A percentile compares a stretch with the other conserved stretches of the same genome.
Evolutionary conservation across 2,113 vertebrate genomes (phyloP).

Genomic region (Pseudorasbora parva): DNA sequence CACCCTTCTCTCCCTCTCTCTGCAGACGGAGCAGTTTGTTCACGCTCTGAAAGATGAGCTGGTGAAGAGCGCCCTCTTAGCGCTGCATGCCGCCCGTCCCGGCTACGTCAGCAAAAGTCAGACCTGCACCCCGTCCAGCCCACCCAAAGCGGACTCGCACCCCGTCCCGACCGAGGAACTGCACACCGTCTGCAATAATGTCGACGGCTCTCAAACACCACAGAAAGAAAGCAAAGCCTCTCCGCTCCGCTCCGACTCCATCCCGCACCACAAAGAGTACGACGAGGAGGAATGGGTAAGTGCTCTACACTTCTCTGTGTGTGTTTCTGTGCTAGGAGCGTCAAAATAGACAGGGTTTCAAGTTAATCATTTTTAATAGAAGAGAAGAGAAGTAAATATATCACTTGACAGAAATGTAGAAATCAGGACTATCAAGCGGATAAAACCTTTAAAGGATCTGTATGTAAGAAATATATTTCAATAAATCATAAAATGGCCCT

Average conservation of each 20-base stretch:
- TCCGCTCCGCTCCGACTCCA: constrained; percentile 72
- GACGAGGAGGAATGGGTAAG: constrained; percentile 98
- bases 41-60: constrained; percentile 95
- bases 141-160: constrained; percentile 48
- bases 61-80: constrained; percentile 91
- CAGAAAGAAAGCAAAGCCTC: constrained; percentile 66
- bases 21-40: constrained; percentile 93
- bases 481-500: too few species aligned
- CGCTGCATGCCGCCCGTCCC: constrained; percentile 89
- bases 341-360: too few species aligned
- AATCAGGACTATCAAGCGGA: too few species aligned
- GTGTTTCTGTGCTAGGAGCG: too few species aligned
- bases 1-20: constrained; percentile 32
- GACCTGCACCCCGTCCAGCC: constrained; percentile 44
- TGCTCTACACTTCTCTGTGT: constrained; percentile 33
- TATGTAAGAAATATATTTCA: too few species aligned
- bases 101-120: constrained; percentile 83
- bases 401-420: too few species aligned
- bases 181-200: constrained; percentile 68
- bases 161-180: constrained; percentile 16
- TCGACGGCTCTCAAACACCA: constrained; percentile 58
- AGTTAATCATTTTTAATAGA: too few species aligned
- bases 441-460: too few species aligned
- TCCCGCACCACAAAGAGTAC: constrained; percentile 92
- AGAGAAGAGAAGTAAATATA: too few species aligned